These are phyloP conservation scores for Calliscelio sp. DNA, from an alignment of 2,888 invertebrate genomes.

Conservation along the genomic window DNA sequence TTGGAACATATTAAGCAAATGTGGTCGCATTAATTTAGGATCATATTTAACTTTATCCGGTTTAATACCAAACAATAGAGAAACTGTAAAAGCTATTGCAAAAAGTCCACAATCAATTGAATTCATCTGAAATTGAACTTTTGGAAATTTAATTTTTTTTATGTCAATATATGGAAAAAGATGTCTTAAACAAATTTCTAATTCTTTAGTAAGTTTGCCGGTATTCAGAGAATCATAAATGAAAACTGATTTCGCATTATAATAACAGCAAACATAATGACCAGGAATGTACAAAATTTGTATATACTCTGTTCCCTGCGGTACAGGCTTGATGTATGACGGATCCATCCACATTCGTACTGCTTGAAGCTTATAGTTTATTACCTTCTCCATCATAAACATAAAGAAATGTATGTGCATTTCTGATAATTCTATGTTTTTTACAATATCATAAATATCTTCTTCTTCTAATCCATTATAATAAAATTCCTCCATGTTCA, in stretches of 20 bases:
- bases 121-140: slow-evolving; percentile 33
- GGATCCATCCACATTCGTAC: slow-evolving; percentile 15
- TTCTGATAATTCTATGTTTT: background rate
- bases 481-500: slow-evolving; percentile 1
- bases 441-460: background rate
- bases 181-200: too few species aligned
- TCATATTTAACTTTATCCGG: too few species aligned
- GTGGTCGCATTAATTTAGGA: too few species aligned
- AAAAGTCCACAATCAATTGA: slow-evolving; percentile 28
- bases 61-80: too few species aligned
- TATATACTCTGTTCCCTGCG: background rate
- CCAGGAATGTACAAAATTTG: too few species aligned
- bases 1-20: too few species aligned
- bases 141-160: slow-evolving; percentile 16
- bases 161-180: slow-evolving; percentile 27
- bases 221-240: background rate
- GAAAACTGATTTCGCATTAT: too few species aligned
- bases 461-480: background rate
- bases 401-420: slow-evolving; percentile 5
- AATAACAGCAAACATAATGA: too few species aligned
- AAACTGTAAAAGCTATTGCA: too few species aligned
- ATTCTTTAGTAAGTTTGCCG: slow-evolving; percentile 5
- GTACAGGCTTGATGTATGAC: too few species aligned
- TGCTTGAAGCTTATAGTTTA: background rate
- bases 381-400: slow-evolving; percentile 1